Base-by-base conservation (phyloP, 2,113 vertebrate genomes). In the Indri indri region DNA sequence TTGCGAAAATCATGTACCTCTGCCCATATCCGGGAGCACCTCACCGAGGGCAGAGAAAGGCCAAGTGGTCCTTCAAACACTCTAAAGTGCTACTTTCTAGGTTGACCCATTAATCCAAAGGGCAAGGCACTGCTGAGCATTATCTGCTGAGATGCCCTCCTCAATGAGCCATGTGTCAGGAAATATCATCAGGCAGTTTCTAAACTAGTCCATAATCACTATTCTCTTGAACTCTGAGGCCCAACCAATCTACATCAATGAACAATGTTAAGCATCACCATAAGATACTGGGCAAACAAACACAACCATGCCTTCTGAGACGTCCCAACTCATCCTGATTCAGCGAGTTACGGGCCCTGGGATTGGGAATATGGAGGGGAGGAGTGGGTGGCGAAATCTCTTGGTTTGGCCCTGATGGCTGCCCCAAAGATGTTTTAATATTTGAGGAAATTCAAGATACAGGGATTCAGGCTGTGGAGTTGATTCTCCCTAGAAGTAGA, bases 101-200 rank as follows among this genome's bases (percentile, higher is more conserved):
- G 34, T 52, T 98, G 89, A 97, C 92, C 87, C 79, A 79, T 57
- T 37, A 79, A 94, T 96, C 90, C 94, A 97, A 93, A 98, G 97
- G 97, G 94, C 97, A 97, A 82, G 68, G 61, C 89, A 73, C 94
- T 95, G 88, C 37, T 50, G 57, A 96, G 40, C 80, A 92, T 97
- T 97, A 98, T 98, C 97, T 97, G 27, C 94, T 74, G 37, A 91
- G 97, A 97, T 98, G 97, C 90, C 95, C 97, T 97, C 85, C 47
- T 96, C 96, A 97, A 96, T 94, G 92, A 97, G 94, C 47, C 84
- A 0, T 93, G 63, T 98, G 98, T 98, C 97, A 97, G 95, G 77
- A 97, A 97, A 96, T 95, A 97, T 97, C 96, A 95, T 81, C 94
- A 90, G 88, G 96, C 97, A 98, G 95, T 93, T 98, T 98, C 98